Evolutionary conservation across 2,888 invertebrate genomes (phyloP).

Genomic region (Aricia artaxerxes): DNA sequence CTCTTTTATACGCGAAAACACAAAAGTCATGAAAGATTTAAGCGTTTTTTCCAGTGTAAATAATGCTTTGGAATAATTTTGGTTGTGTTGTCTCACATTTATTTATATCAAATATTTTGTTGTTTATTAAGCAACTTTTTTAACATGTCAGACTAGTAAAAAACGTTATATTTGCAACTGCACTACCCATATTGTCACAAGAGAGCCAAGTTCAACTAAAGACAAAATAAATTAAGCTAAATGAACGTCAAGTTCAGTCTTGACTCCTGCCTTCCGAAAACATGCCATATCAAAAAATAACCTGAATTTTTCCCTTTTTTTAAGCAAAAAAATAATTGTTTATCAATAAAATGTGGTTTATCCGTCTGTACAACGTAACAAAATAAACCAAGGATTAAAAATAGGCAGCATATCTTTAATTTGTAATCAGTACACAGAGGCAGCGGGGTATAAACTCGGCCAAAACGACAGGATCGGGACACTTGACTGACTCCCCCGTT

Average conservation of each 20-base stretch:
- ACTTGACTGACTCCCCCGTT: constrained; percentile 73
- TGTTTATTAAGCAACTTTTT: background rate
- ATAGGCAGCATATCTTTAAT: constrained; percentile 27
- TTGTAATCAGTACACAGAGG: constrained; percentile 39
- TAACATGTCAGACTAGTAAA: background rate
- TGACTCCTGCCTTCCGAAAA: no score
- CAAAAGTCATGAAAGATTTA: background rate
- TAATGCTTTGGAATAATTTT: background rate
- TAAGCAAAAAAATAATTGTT: no score
- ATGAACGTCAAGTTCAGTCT: no score
- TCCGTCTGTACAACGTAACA: background rate
- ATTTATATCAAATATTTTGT: background rate
- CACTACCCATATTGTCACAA: no score
- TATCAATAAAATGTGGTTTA: no score
- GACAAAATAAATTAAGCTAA: no score
- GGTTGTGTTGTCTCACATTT: background rate
- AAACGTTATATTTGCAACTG: no score
- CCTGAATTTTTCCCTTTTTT: background rate
- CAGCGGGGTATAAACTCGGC: constrained; percentile 53
- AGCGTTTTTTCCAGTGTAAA: background rate
- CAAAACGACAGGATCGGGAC: constrained; percentile 60
- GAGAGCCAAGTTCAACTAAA: no score
- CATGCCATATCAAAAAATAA: background rate
- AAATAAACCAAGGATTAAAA: background rate
- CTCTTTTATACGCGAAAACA: background rate